Base-by-base conservation (phyloP, 92 coral and sea anemone genomes). In the Galaxea fascicularis region DNA sequence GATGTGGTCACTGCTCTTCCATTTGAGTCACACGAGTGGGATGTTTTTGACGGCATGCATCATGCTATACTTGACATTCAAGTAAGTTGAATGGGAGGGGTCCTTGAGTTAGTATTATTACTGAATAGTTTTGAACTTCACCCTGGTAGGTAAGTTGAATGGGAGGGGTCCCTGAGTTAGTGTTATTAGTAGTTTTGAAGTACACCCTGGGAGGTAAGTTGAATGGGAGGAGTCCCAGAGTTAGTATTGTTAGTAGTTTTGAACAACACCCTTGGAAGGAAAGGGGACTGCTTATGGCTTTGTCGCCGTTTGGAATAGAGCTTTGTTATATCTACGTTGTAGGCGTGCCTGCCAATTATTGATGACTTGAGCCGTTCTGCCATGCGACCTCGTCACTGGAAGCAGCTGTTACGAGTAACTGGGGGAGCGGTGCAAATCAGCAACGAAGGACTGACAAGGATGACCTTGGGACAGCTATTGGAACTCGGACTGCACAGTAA, bases 301-400 rank as follows among this genome's bases (percentile, higher is more conserved):
- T 17, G 9, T 49, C 25, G 18, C 13, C 29, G 21, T 62, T 31
- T 74, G n/a, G n/a, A n/a, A n/a, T n/a, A n/a, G n/a, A n/a, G n/a
- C n/a, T n/a, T n/a, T n/a, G n/a, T n/a, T n/a, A n/a, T n/a, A n/a
- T 49, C 21, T 82, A 3, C 70, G 10, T 60, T 22, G 66, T 67
- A 96, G 99, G 92, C 99, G 22, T 96, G 99, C 58, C 83, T 96
- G 25, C 99, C 99, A 28, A 96, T 96, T 51, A 95, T 96, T 25
- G 99, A 96, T 68, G 99, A 96, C 81, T 89, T 96, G 54, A 93
- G 95, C 74, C 94, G 94, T 84, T 95, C 99, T 25, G 95, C 99
- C 51, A 91, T 96, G 93, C 87, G 99, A 62, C 98, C 98, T 28
- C 98, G 99, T 25, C 99, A 96, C 89, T 96, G 99, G 99, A 96